Percentiles rank a stretch among this genome's conserved stretches.
These are phyloP conservation scores for Oxyura jamaicensis DNA, from an alignment of 2,113 vertebrate genomes.

Conservation along the genomic window DNA sequence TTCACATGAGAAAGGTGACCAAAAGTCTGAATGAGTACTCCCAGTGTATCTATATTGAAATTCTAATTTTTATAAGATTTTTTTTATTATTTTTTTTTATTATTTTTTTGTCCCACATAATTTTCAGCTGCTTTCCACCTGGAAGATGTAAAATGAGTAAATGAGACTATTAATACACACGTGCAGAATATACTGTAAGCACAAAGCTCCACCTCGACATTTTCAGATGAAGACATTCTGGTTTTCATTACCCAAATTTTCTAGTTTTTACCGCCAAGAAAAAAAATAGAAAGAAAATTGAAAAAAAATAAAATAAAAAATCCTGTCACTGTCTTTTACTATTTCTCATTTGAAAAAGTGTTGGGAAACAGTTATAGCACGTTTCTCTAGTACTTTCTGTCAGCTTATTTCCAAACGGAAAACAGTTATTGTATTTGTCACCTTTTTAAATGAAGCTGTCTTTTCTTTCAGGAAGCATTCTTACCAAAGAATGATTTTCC, in stretches of 20 bases:
- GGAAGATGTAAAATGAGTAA: neutral
- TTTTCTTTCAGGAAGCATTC: neutral
- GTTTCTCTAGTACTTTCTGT: neutral
- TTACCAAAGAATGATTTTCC: neutral
- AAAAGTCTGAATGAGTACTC: neutral
- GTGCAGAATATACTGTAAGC: neutral
- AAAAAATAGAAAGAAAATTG: neutral
- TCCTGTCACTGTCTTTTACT: neutral
- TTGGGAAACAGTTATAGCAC: neutral
- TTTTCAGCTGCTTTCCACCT: neutral
- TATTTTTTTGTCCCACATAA: neutral
- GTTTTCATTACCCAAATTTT: neutral
- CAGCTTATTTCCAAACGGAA: neutral
- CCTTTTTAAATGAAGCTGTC: neutral
- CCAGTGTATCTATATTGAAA: neutral
- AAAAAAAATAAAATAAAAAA: accelerated
- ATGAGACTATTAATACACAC: neutral
- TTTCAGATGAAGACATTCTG: neutral
- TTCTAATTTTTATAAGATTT: neutral
- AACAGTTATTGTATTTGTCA: neutral
- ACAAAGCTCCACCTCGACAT: neutral
- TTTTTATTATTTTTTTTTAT: no score
- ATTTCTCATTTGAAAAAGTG: neutral
- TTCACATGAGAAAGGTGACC: neutral
- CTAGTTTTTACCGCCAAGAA: neutral